A percentile compares a stretch with the other conserved stretches of the same genome.
Evolutionary conservation across 37 sponge, comb jelly and placozoan genomes (phyloP).

Genomic region (Eunapius fragilis): DNA sequence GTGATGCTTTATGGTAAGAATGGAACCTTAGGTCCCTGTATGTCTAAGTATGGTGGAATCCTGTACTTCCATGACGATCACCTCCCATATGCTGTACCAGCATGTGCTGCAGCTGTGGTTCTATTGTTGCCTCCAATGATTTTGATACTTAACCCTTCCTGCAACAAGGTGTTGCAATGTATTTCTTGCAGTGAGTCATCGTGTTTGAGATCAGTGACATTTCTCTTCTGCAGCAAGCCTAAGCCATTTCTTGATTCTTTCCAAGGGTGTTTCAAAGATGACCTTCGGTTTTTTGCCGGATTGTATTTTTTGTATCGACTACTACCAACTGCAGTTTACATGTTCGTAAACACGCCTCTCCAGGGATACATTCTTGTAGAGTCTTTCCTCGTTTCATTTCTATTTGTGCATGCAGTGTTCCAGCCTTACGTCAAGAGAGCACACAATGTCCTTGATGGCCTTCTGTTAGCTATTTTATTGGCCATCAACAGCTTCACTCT

Average conservation of each 20-base stretch:
- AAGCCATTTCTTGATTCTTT: slow-evolving; percentile 63
- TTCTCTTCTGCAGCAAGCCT: slow-evolving; percentile 1
- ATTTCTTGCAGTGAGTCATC: slow-evolving; percentile 14
- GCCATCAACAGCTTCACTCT: slow-evolving; percentile 24
- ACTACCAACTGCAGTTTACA: not conserved
- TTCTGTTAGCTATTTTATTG: slow-evolving; percentile 27
- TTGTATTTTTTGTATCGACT: slow-evolving; percentile 48
- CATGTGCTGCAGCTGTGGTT: slow-evolving; percentile 19
- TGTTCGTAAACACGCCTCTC: not conserved
- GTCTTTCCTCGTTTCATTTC: not conserved
- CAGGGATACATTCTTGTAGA: not conserved
- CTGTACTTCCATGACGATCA: slow-evolving; percentile 33
- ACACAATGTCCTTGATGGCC: slow-evolving; percentile 49
- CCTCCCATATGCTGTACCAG: slow-evolving; percentile 49
- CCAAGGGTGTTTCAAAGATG: slow-evolving; percentile 51
- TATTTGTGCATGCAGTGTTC: slow-evolving; percentile 27
- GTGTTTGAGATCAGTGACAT: not conserved
- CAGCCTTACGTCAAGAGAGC: slow-evolving; percentile 41
- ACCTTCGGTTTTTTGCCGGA: slow-evolving; percentile 56
- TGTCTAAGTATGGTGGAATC: slow-evolving; percentile 16
- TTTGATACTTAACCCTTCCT: slow-evolving; percentile 26
- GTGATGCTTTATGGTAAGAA: not conserved
- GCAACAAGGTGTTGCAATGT: slow-evolving; percentile 10
- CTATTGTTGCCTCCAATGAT: slow-evolving; percentile 30
- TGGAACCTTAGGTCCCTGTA: not conserved